phyloP scores from a whole-genome alignment of 2,888 invertebrate genomes.

The Alitta virens region DNA sequence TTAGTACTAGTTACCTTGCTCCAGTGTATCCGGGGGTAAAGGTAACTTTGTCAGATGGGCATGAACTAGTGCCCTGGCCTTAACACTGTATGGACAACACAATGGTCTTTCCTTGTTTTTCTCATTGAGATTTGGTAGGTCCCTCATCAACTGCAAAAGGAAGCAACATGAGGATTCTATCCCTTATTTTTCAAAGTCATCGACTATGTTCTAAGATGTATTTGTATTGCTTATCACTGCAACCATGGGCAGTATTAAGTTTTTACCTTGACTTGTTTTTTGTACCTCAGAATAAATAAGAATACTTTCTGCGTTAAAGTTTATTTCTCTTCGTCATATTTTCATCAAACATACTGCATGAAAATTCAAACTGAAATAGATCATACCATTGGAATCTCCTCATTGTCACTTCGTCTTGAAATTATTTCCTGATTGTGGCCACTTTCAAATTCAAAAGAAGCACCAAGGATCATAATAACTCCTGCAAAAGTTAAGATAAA shows the following conservation, averaged over 20 bases:
- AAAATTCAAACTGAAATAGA: neutral
- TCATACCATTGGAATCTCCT: constrained; percentile 56
- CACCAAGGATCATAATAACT: constrained; percentile 93
- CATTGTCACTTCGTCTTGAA: constrained; percentile 77
- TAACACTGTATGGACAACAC: constrained; percentile 78
- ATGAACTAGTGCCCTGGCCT: constrained; percentile 88
- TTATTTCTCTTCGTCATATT: too few relatives aligned
- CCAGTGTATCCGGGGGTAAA: constrained; percentile 52
- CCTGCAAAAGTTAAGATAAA: constrained; percentile 46
- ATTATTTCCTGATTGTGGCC: constrained; percentile 89
- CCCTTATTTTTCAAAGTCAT: too few relatives aligned
- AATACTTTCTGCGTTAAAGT: too few relatives aligned
- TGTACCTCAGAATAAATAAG: too few relatives aligned
- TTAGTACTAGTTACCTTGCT: constrained; percentile 49
- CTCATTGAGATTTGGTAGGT: constrained; percentile 86
- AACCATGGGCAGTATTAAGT: too few relatives aligned
- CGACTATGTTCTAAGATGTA: too few relatives aligned
- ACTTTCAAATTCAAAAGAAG: constrained; percentile 93
- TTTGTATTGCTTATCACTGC: too few relatives aligned
- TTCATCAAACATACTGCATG: too few relatives aligned
- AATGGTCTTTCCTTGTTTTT: constrained; percentile 95
- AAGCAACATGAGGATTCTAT: too few relatives aligned
- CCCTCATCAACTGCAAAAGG: constrained; percentile 72
- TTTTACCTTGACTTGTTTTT: too few relatives aligned
- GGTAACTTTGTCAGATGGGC: constrained; percentile 86